Percentiles rank a stretch among this genome's conserved stretches.
phyloP scores from a whole-genome alignment of 2,113 vertebrate species.

The Equus quagga region DNA sequence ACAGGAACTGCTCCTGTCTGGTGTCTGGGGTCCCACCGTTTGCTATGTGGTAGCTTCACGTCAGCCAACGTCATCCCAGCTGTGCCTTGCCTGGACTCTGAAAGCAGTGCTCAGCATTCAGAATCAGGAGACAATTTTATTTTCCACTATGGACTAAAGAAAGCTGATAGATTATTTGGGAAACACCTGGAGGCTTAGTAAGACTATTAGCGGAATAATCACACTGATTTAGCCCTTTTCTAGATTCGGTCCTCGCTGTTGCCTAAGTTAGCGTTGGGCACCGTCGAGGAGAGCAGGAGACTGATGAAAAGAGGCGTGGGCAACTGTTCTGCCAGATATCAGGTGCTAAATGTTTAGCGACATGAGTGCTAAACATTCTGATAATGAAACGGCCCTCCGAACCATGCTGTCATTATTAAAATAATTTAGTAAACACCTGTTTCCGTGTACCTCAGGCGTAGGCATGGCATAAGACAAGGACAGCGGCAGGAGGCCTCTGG shows the following conservation, averaged over 20 bases:
- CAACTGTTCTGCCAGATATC: constrained; percentile 55
- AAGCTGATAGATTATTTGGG: background rate
- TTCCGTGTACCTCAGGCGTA: constrained; percentile 57
- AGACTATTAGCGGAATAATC: constrained; percentile 32
- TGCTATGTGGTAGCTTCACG: background rate
- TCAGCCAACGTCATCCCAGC: background rate
- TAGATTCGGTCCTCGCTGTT: background rate
- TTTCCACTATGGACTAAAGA: background rate
- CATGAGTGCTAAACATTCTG: constrained; percentile 60
- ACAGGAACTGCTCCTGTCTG: background rate
- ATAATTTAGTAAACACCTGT: constrained; percentile 78
- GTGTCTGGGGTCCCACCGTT: background rate
- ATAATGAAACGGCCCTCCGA: constrained; percentile 65
- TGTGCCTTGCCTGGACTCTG: background rate
- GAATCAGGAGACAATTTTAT: background rate
- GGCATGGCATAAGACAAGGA: constrained; percentile 19
- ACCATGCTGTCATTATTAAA: constrained; percentile 63
- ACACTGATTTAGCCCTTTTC: background rate
- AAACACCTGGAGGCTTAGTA: constrained; percentile 22
- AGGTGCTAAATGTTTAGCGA: constrained; percentile 66
- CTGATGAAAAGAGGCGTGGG: background rate
- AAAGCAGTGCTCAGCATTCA: background rate
- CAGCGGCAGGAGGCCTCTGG: constrained; percentile 19
- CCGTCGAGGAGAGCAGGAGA: constrained; percentile 18
- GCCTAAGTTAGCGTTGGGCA: background rate